A percentile compares a stretch with the other conserved stretches of the same genome.
Conservation (phyloP, 2,888 invertebrate species). For the Papilio protenor region DNA sequence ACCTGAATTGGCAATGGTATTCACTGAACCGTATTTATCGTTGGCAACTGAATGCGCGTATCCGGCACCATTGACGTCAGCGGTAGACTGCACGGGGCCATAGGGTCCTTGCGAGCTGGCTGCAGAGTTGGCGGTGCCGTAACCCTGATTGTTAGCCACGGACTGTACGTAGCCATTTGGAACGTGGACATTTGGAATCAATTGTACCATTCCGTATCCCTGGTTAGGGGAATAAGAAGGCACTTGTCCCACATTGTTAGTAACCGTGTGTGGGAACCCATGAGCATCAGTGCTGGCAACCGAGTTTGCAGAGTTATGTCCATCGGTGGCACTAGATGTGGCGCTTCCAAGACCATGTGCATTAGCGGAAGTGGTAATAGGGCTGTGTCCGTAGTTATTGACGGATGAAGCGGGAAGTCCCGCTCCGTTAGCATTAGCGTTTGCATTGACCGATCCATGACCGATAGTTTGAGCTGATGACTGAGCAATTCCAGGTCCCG, state of each 20-base stretch:
- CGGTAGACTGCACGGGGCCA: conserved; percentile 50
- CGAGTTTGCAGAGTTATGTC: conserved; percentile 45
- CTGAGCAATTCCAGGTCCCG: conserved; percentile 52
- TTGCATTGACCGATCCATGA: conserved; percentile 57
- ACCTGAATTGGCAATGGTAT: conserved; percentile 44
- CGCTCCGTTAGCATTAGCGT: conserved; percentile 59
- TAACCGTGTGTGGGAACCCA: conserved; percentile 60
- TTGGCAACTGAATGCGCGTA: conserved; percentile 48
- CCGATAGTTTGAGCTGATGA: conserved; percentile 57
- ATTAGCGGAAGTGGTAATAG: conserved; percentile 51
- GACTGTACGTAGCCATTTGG: conserved; percentile 50
- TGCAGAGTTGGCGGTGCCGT: conserved; percentile 61
- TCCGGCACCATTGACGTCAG: conserved; percentile 51
- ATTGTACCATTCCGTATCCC: conserved; percentile 52
- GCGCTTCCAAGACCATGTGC: conserved; percentile 49
- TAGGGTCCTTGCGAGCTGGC: conserved; percentile 48
- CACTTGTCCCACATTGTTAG: conserved; percentile 61
- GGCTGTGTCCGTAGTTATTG: conserved; percentile 54
- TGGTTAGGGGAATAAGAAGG: conserved; percentile 58
- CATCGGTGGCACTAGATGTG: conserved; percentile 45
- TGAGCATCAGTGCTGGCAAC: conserved; percentile 50
- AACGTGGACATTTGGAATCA: conserved; percentile 53
- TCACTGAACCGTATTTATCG: conserved; percentile 47
- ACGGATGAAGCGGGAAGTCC: conserved; percentile 59
- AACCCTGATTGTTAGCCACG: conserved; percentile 62